Evolutionary conservation across 2,888 invertebrate species (phyloP).

Genomic region (Steinernema hermaphroditum): DNA sequence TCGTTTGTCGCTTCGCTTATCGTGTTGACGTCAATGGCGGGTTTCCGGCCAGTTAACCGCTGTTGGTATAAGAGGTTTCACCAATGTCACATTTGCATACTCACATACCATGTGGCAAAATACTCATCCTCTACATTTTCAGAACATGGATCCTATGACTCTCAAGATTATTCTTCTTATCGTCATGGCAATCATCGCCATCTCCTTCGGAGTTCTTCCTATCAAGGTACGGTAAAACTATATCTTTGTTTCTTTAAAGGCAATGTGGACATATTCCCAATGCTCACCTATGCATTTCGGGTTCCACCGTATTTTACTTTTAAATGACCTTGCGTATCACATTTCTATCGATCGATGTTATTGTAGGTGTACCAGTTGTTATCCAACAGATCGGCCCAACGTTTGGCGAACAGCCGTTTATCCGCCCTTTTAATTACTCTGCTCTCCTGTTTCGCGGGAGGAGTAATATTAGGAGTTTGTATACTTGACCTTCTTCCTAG

Average conservation of each 20-base stretch:
- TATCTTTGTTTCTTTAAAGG: too few relatives aligned
- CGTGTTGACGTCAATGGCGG: constrained; percentile 28
- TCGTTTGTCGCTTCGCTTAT: background rate
- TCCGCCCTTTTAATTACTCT: constrained; percentile 49
- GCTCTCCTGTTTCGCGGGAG: constrained; percentile 57
- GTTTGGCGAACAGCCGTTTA: constrained; percentile 14
- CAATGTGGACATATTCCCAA: too few relatives aligned
- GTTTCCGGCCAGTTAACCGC: constrained; percentile 27
- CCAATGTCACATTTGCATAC: constrained; percentile 17
- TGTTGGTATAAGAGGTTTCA: constrained; percentile 16
- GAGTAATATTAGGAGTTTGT: constrained; percentile 52
- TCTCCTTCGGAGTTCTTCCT: constrained; percentile 47
- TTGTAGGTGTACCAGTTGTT: constrained; percentile 36
- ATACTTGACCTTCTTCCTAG: constrained; percentile 40
- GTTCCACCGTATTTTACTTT: constrained; percentile 27
- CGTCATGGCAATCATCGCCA: constrained; percentile 48
- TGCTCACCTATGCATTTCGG: too few relatives aligned
- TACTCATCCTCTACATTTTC: background rate
- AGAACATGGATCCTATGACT: constrained; percentile 41
- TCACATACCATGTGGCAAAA: too few relatives aligned
- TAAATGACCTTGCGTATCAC: background rate
- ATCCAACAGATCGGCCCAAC: constrained; percentile 23
- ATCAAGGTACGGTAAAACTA: constrained; percentile 36
- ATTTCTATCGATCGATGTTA: constrained; percentile 16
- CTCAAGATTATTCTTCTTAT: constrained; percentile 52